Evolutionary conservation across 2,888 invertebrate genomes (phyloP).

Genomic region (Eristalis intricaria): DNA sequence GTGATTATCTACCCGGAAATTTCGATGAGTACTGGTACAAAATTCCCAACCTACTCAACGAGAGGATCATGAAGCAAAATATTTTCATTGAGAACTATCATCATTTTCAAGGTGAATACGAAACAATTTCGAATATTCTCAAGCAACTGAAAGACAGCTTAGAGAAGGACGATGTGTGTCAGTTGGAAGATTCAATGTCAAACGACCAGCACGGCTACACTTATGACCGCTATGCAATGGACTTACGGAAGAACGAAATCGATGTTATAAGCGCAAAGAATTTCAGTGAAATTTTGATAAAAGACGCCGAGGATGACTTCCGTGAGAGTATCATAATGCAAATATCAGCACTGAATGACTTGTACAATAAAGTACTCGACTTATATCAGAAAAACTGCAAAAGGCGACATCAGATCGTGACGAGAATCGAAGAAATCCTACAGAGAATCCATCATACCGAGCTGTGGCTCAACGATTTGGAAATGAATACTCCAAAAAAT

Average conservation of each 20-base stretch:
- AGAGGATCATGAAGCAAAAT: slow-evolving; percentile 80
- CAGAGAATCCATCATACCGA: slow-evolving; percentile 79
- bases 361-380: slow-evolving; percentile 77
- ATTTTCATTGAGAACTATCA: slow-evolving; percentile 81
- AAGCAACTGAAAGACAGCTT: slow-evolving; percentile 67
- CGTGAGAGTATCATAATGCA: slow-evolving; percentile 76
- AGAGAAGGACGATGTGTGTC: slow-evolving; percentile 63
- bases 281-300: slow-evolving; percentile 80
- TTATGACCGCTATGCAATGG: slow-evolving; percentile 75
- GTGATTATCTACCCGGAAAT: slow-evolving; percentile 74
- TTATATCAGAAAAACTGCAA: slow-evolving; percentile 76
- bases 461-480: slow-evolving; percentile 85
- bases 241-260: slow-evolving; percentile 80
- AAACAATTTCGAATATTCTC: slow-evolving; percentile 75
- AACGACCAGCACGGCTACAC: slow-evolving; percentile 23
- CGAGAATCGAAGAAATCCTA: slow-evolving; percentile 78
- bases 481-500: slow-evolving; percentile 84
- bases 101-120: slow-evolving; percentile 80
- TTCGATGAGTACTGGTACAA: slow-evolving; percentile 78
- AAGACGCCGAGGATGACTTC: slow-evolving; percentile 78
- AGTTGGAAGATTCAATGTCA: slow-evolving; percentile 25
- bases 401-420: slow-evolving; percentile 76
- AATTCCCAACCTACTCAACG: slow-evolving; percentile 78
- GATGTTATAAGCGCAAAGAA: slow-evolving; percentile 81
- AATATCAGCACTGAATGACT: slow-evolving; percentile 77